phyloP scores from a whole-genome alignment of 2,113 vertebrate genomes.

The Guaruba guarouba region DNA sequence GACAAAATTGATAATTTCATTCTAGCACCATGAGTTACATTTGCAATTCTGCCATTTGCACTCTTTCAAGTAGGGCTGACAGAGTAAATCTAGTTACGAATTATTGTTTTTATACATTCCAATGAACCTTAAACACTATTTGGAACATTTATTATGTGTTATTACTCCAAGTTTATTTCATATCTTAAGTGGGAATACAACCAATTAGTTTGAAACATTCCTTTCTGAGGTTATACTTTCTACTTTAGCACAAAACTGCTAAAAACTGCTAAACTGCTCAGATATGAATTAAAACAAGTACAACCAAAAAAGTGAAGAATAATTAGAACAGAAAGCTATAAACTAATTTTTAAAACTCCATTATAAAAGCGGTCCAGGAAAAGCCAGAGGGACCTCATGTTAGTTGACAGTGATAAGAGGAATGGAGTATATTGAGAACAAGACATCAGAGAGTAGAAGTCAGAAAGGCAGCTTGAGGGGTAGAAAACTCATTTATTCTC shows the following conservation, averaged over 20 bases:
- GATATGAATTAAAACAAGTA: neutral
- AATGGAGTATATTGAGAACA: neutral
- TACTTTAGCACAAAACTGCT: neutral
- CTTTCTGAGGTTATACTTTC: neutral
- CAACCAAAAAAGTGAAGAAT: neutral
- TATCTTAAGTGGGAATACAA: neutral
- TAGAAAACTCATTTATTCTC: conserved; percentile 7
- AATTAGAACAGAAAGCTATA: neutral
- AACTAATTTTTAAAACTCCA: neutral
- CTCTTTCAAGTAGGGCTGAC: neutral
- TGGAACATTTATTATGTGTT: neutral
- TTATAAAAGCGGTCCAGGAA: neutral
- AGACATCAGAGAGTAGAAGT: neutral
- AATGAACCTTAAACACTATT: neutral
- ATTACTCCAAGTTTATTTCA: neutral
- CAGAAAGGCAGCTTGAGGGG: neutral
- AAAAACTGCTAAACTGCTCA: neutral
- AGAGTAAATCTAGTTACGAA: neutral
- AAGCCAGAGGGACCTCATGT: conserved; percentile 2
- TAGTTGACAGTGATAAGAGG: neutral
- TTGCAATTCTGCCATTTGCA: neutral
- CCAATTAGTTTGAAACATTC: neutral
- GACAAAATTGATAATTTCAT: neutral
- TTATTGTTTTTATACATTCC: neutral
- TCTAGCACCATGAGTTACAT: neutral